Base-by-base conservation (phyloP, 2,113 vertebrate species). In the Colius striatus region DNA sequence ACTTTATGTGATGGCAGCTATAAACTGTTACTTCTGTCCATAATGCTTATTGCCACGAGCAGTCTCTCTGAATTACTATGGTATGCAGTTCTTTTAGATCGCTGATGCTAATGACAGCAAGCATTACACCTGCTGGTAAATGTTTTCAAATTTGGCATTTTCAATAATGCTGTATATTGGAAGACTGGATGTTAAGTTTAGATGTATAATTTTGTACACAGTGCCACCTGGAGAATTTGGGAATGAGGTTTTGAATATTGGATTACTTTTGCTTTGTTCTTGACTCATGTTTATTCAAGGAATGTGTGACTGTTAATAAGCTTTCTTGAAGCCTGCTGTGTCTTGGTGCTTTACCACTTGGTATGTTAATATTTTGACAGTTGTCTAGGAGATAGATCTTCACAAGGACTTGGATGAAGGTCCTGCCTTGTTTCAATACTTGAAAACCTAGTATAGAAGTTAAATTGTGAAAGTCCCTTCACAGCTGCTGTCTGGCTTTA, bases 201-300 rank as follows among this genome's bases (percentile, higher is more conserved):
- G 58, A 89, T 90, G 27, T 90, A 97, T 97, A 96, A 96, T 96
- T 97, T 96, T 97, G 94, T 93, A 92, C 88, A 94, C 88, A 96
- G 93, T 95, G 95, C 95, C 95, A 97, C 93, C 96, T 96, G 94
- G 94, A 96, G 96, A 97, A 96, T 86, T 96, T 90, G 96, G 90
- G 83, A 96, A 94, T 94, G 89, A 86, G 65, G 27, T 92, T 93
- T 96, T 84, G 79, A 92, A 93, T 92, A 93, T 38, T 73, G 25
- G 41, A 61, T 30, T 89, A 36, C 34, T 82, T 95, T 86, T n/a
- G 2, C 10, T 68, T 67, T 0, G 0, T 1, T 67, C 89, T 83
- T 87, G 30, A 55, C 38, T 93, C 30, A 14, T 53, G 58, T 68
- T 90, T 83, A n/a, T 84, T 91, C 54, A 68, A 75, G 32, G 10